phyloP scores from a whole-genome alignment of 35 echinoderm and acorn worm genomes.

The Ophioderma brevispina region DNA sequence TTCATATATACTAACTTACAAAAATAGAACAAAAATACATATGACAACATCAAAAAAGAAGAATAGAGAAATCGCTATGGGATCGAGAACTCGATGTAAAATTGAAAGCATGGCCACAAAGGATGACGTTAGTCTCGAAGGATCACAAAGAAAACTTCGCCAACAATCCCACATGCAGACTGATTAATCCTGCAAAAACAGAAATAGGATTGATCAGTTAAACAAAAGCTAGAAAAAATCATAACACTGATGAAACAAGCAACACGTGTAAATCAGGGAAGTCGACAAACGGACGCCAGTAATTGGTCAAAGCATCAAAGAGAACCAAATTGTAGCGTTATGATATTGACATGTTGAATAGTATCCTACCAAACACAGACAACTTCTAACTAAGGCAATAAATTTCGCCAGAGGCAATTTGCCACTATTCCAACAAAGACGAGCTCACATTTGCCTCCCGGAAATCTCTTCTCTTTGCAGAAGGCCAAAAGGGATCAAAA shows the following conservation, averaged over 20 bases:
- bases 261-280: slow-evolving; percentile 32
- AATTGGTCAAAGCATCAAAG: slow-evolving; percentile 5
- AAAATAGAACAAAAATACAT: too few relatives aligned
- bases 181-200: slow-evolving; percentile 44
- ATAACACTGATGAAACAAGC: not conserved
- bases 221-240: slow-evolving; percentile 26
- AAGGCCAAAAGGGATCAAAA: slow-evolving; percentile 11
- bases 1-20: too few relatives aligned
- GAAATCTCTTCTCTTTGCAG: slow-evolving; percentile 35
- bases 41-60: too few relatives aligned
- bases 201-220: slow-evolving; percentile 37
- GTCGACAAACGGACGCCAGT: slow-evolving; percentile 2
- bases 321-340: slow-evolving; percentile 11
- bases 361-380: slow-evolving; percentile 11
- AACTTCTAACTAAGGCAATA: slow-evolving; percentile 17
- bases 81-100: too few relatives aligned
- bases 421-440: not conserved
- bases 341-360: slow-evolving; percentile 28
- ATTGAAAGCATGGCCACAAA: slow-evolving; percentile 10
- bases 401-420: not conserved
- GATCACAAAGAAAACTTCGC: slow-evolving; percentile 24
- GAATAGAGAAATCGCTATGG: too few relatives aligned
- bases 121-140: slow-evolving; percentile 23
- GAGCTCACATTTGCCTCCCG: not conserved
- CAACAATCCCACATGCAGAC: slow-evolving; percentile 25